Conservation (phyloP, 2,113 vertebrate species). For the Etheostoma cragini region DNA sequence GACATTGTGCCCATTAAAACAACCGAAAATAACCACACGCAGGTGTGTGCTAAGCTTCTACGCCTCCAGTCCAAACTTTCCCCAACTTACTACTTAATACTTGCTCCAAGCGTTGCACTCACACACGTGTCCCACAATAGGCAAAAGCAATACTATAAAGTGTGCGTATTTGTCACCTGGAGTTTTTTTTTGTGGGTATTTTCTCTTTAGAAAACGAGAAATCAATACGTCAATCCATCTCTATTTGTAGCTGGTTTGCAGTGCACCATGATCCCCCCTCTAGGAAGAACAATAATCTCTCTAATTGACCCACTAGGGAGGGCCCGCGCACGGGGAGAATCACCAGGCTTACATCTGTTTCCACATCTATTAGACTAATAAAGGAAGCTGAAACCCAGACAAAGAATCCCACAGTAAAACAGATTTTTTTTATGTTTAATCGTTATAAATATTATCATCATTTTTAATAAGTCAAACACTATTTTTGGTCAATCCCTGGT, state of each 20-base stretch:
- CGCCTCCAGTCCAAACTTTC: constrained; percentile 41
- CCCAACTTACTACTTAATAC: constrained; percentile 18
- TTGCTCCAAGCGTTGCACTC: background rate
- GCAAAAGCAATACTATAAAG: constrained; percentile 33
- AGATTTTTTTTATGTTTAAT: constrained; percentile 3
- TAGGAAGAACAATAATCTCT: constrained; percentile 99
- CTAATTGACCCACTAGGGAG: constrained; percentile 99
- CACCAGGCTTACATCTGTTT: constrained; percentile 93
- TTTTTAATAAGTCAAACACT: background rate
- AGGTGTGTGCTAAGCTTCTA: background rate
- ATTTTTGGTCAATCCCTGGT: background rate
- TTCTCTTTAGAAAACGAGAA: constrained; percentile 85
- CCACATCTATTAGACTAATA: constrained; percentile 90
- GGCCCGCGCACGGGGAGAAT: constrained; percentile 86
- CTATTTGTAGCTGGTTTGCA: constrained; percentile 90
- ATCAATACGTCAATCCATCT: constrained; percentile 95
- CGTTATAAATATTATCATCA: background rate
- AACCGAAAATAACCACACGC: background rate
- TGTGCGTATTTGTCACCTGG: constrained; percentile 78
- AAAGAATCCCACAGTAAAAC: constrained; percentile 8
- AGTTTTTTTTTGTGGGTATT: constrained; percentile 62
- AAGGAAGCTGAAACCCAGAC: constrained; percentile 43
- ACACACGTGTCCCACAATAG: background rate
- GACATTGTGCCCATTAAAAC: background rate
- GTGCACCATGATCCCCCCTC: constrained; percentile 93